phyloP scores from a whole-genome alignment of 2,113 vertebrate species.

The Bothrops jararaca region DNA sequence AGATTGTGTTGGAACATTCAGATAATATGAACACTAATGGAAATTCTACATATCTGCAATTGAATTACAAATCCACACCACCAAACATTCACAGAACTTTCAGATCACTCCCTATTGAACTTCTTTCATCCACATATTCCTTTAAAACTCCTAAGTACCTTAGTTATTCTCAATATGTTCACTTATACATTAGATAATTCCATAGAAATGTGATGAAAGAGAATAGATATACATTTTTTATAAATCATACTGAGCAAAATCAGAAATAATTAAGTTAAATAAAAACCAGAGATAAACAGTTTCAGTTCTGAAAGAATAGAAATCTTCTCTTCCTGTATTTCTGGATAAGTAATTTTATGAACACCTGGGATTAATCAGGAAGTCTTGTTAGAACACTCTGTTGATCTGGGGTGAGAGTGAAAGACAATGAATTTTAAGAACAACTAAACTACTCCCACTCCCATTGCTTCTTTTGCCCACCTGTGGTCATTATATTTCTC shows the following conservation, averaged over 20 bases:
- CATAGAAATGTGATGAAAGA: background rate
- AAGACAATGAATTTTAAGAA: background rate
- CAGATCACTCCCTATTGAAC: background rate
- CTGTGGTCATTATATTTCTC: background rate
- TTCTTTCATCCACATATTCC: background rate
- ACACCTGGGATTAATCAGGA: slow-evolving; percentile 7
- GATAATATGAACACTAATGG: background rate
- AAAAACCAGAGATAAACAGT: background rate
- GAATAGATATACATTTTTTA: background rate
- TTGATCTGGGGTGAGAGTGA: background rate
- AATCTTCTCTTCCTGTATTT: background rate
- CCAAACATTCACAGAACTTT: background rate
- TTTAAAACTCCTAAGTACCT: background rate
- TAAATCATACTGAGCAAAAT: background rate
- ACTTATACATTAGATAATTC: background rate
- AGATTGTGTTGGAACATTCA: background rate
- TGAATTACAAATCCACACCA: background rate
- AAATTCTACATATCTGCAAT: background rate
- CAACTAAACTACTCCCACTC: background rate
- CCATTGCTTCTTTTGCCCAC: background rate
- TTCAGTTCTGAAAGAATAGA: background rate
- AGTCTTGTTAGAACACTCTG: background rate
- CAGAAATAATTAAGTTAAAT: background rate
- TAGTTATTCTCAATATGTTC: background rate
- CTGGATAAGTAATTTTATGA: slow-evolving; percentile 10